Conservation (phyloP, 2,888 invertebrate genomes). For the Brenthis daphne region DNA sequence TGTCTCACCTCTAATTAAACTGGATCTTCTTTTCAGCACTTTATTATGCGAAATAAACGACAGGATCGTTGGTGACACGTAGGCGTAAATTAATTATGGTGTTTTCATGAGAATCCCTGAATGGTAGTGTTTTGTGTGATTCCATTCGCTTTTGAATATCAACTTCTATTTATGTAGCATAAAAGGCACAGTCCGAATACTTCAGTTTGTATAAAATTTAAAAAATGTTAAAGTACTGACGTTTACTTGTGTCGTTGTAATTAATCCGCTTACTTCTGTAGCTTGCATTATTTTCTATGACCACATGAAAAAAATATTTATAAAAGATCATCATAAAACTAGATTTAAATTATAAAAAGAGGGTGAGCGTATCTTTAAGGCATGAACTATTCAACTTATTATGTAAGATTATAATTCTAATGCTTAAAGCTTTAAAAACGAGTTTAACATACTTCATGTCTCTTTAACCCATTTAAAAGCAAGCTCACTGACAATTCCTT, state of each 20-base stretch:
- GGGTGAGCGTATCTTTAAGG: constrained; percentile 5
- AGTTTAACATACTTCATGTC: constrained; percentile 52
- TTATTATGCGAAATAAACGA: constrained; percentile 79
- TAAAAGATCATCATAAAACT: constrained; percentile 15
- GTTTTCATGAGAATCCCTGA: constrained; percentile 43
- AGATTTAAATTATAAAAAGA: constrained; percentile 2
- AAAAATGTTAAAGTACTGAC: constrained; percentile 19
- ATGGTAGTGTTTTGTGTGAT: constrained; percentile 40
- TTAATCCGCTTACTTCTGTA: constrained; percentile 19
- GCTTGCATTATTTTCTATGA: constrained; percentile 16
- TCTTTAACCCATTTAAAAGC: constrained; percentile 61
- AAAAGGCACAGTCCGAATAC: constrained; percentile 26
- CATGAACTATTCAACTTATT: constrained; percentile 21
- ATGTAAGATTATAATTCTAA: constrained; percentile 27
- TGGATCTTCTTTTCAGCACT: constrained; percentile 78
- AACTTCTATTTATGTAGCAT: constrained; percentile 31
- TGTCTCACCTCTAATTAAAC: constrained; percentile 81
- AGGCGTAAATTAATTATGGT: constrained; percentile 59
- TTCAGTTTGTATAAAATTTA: constrained; percentile 23
- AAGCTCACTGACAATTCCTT: constrained; percentile 70
- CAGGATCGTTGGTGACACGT: constrained; percentile 54
- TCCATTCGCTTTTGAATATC: constrained; percentile 36
- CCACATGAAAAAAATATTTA: background rate
- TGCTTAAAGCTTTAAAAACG: constrained; percentile 46
- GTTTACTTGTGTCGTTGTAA: constrained; percentile 25